Percentiles rank a stretch among this genome's conserved stretches.
Conservation (phyloP, 2,113 vertebrate species). For the Pseudorasbora parva region DNA sequence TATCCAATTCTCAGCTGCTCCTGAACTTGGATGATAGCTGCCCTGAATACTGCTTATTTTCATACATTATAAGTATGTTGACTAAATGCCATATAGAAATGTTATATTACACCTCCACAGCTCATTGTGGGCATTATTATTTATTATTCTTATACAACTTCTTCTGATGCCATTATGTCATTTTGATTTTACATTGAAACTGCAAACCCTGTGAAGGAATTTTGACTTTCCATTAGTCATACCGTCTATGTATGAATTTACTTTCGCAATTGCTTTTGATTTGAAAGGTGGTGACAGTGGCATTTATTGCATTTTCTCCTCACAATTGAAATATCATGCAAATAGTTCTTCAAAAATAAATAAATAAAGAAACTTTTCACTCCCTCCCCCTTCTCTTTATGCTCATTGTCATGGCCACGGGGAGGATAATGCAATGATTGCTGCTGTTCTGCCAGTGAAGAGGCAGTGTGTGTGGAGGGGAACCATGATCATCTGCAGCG, state of each 20-base stretch:
- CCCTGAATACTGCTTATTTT: no score
- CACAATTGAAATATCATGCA: neutral
- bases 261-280: slow-evolving; percentile 12
- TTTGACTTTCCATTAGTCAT: neutral
- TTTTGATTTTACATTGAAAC: neutral
- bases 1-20: neutral
- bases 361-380: neutral
- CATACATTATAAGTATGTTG: no score
- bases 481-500: slow-evolving; percentile 52
- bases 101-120: neutral
- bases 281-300: neutral
- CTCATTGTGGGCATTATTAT: neutral
- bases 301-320: neutral
- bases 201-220: neutral
- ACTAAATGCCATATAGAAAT: neutral
- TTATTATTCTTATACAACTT: neutral
- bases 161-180: neutral
- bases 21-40: neutral
- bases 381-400: slow-evolving; percentile 25
- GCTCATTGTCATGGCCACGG: slow-evolving; percentile 21
- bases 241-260: neutral
- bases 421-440: slow-evolving; percentile 48
- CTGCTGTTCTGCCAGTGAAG: slow-evolving; percentile 43
- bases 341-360: slow-evolving; percentile 29
- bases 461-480: slow-evolving; percentile 29